A percentile compares a stretch with the other conserved stretches of the same genome.
These are phyloP conservation scores for Stramonita haemastoma DNA, from an alignment of 2,888 invertebrate species.

Conservation along the genomic window DNA sequence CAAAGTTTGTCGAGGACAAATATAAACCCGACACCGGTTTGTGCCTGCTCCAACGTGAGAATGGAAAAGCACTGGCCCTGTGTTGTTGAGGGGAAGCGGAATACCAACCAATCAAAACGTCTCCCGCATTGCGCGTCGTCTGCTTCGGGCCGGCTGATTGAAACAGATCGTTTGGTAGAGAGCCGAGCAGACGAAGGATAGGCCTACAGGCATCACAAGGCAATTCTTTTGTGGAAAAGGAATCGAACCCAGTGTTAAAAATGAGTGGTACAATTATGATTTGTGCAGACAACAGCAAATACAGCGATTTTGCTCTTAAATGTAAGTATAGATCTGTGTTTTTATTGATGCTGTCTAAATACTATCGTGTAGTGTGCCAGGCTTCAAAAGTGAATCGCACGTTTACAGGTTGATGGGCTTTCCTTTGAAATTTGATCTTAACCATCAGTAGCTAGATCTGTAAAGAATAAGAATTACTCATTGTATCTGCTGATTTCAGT, in stretches of 20 bases:
- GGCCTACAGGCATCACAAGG: not conserved
- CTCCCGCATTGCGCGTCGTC: not conserved
- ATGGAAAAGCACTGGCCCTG: not conserved
- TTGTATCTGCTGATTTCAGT: no score
- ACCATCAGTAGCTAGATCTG: no score
- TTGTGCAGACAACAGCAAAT: conserved; percentile 33
- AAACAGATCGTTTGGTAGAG: not conserved
- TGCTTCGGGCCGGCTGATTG: not conserved
- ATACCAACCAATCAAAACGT: not conserved
- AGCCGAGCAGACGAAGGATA: not conserved
- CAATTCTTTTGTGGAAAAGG: not conserved
- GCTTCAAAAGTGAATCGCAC: no score
- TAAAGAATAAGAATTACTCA: no score
- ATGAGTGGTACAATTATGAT: conserved; percentile 19
- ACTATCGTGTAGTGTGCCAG: no score
- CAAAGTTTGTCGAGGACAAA: not conserved
- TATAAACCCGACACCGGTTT: not conserved
- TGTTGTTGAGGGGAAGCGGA: not conserved
- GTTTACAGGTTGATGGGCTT: no score
- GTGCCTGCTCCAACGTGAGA: not conserved
- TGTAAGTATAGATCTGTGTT: conserved; percentile 37
- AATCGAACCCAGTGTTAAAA: no score
- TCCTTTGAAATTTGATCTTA: no score
- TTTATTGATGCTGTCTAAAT: no score
- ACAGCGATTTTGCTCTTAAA: conserved; percentile 42